Conservation (phyloP, 2,797 vertebrate genomes). For the Gorsachius magnificus region DNA sequence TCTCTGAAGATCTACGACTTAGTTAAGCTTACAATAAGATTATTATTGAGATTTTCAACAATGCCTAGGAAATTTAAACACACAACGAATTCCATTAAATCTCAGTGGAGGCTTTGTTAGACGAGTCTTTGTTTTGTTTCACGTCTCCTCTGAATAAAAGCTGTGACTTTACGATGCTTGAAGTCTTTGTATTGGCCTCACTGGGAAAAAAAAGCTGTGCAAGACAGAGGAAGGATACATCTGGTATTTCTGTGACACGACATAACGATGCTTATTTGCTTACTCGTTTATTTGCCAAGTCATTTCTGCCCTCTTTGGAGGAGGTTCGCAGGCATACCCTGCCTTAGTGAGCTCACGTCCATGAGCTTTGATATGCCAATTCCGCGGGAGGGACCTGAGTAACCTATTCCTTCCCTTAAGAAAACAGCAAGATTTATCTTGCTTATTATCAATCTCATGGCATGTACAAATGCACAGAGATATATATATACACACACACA, state of each 20-base stretch:
- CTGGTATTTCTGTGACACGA: background rate
- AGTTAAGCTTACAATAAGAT: background rate
- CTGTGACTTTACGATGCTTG: background rate
- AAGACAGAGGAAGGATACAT: background rate
- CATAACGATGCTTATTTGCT: background rate
- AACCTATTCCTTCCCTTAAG: slow-evolving; percentile 41
- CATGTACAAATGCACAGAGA: slow-evolving; percentile 6
- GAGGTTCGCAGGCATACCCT: slow-evolving; percentile 30
- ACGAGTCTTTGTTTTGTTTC: background rate
- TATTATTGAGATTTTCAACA: slow-evolving; percentile 32
- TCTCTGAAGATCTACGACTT: slow-evolving; percentile 18
- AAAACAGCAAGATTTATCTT: slow-evolving; percentile 64
- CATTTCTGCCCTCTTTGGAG: slow-evolving; percentile 20
- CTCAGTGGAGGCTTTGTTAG: background rate
- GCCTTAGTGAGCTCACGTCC: background rate
- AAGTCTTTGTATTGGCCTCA: background rate
- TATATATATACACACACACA: background rate
- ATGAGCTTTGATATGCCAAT: background rate
- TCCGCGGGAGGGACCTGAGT: slow-evolving; percentile 53
- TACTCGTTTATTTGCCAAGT: background rate
- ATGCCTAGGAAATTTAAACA: slow-evolving; percentile 37
- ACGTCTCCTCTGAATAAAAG: background rate
- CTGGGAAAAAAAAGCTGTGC: background rate
- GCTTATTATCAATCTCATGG: slow-evolving; percentile 47
- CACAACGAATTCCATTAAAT: slow-evolving; percentile 7